Percentiles rank a stretch among this genome's conserved stretches.
Evolutionary conservation across 2,888 invertebrate genomes (phyloP).

Genomic region (Philereme transversata): DNA sequence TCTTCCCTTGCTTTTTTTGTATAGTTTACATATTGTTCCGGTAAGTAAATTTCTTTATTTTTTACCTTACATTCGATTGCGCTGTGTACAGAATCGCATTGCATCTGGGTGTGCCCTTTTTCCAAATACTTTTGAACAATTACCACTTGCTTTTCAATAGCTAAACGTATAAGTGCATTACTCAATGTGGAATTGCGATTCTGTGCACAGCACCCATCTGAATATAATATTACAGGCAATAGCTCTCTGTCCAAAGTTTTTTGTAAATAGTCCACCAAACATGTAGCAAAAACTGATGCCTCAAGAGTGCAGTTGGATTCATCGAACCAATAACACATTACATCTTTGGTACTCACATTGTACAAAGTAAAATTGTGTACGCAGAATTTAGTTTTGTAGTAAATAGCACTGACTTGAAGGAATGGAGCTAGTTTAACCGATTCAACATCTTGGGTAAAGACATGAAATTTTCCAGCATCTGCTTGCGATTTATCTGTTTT

Average conservation of each 20-base stretch:
- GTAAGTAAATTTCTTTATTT: too few relatives aligned
- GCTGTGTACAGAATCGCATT: too few relatives aligned
- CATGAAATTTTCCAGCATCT: slow-evolving; percentile 33
- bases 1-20: too few relatives aligned
- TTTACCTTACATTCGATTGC: too few relatives aligned
- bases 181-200: too few relatives aligned
- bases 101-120: too few relatives aligned
- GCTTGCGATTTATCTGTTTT: slow-evolving; percentile 26
- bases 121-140: too few relatives aligned
- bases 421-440: slow-evolving; percentile 41
- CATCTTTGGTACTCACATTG: slow-evolving; percentile 35
- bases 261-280: slow-evolving; percentile 30
- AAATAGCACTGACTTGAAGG: slow-evolving; percentile 42
- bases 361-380: slow-evolving; percentile 41
- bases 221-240: slow-evolving; percentile 39
- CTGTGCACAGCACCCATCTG: too few relatives aligned
- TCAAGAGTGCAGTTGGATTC: slow-evolving; percentile 25
- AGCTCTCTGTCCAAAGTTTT: slow-evolving; percentile 26
- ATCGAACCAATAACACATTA: slow-evolving; percentile 41
- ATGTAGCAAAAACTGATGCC: slow-evolving; percentile 35
- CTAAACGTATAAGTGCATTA: too few relatives aligned
- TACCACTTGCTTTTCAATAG: too few relatives aligned
- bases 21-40: too few relatives aligned
- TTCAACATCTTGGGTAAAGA: slow-evolving; percentile 42
- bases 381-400: slow-evolving; percentile 44